Percentiles rank a stretch among this genome's conserved stretches.
phyloP scores from a whole-genome alignment of 2,888 invertebrate genomes.

The Tuta absoluta region DNA sequence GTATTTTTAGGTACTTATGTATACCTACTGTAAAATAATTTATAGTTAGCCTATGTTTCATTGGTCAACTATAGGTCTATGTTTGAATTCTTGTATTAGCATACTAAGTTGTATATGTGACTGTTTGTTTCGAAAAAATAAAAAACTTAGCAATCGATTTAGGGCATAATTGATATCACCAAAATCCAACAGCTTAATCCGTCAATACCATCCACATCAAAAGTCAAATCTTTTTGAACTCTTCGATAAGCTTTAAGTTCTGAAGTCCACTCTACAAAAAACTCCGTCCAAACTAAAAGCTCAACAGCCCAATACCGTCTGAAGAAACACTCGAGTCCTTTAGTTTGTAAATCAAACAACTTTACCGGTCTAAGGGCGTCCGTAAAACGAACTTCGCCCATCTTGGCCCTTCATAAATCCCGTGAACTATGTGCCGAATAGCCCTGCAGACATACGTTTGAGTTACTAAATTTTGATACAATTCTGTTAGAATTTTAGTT shows the following conservation, averaged over 20 bases:
- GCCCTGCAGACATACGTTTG: background rate
- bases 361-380: constrained; percentile 22
- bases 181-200: too few species aligned
- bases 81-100: too few species aligned
- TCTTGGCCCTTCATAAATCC: constrained; percentile 30
- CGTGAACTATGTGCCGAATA: constrained; percentile 26
- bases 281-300: background rate
- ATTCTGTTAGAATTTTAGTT: too few species aligned
- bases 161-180: too few species aligned
- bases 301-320: constrained; percentile 17
- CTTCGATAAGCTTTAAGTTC: background rate
- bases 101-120: too few species aligned
- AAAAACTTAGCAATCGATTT: too few species aligned
- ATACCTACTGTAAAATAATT: too few species aligned
- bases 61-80: too few species aligned
- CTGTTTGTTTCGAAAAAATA: too few species aligned
- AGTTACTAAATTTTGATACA: background rate
- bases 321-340: constrained; percentile 10
- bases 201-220: too few species aligned
- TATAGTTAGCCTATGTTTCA: too few species aligned
- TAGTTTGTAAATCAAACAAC: constrained; percentile 28
- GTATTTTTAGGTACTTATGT: too few species aligned
- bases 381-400: constrained; percentile 27
- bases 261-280: background rate
- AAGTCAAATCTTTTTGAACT: background rate